Conservation (phyloP, 1,140 invertebrate species). For the Cyclina sinensis region DNA sequence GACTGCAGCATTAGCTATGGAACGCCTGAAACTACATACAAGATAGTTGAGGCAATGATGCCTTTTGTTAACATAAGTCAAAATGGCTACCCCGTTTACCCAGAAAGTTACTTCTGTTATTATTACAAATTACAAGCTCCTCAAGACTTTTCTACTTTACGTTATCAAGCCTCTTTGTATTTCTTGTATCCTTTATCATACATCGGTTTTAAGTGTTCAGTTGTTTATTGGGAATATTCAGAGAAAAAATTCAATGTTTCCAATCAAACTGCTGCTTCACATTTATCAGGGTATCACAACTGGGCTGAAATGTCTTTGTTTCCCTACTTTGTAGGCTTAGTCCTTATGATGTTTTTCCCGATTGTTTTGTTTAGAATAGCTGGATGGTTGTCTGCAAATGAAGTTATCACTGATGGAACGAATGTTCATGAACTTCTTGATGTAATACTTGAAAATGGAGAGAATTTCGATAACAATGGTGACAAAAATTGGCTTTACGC, state of each 20-base stretch:
- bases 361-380: background rate
- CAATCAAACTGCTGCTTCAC: background rate
- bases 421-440: background rate
- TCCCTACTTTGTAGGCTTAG: background rate
- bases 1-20: constrained; percentile 10
- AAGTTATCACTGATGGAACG: background rate
- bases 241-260: background rate
- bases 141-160: background rate
- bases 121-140: background rate
- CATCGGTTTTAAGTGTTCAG: background rate
- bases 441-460: background rate
- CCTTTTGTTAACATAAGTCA: background rate
- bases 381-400: background rate
- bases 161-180: background rate
- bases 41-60: background rate
- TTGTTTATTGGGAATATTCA: background rate
- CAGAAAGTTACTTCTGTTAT: constrained; percentile 25
- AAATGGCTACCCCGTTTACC: background rate
- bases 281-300: background rate
- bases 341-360: background rate
- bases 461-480: background rate
- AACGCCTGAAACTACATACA: background rate
- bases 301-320: background rate
- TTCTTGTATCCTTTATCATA: background rate
- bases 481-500: constrained; percentile 22